phyloP scores from a whole-genome alignment of 1,140 invertebrate species.

The Ceratina calcarata region DNA sequence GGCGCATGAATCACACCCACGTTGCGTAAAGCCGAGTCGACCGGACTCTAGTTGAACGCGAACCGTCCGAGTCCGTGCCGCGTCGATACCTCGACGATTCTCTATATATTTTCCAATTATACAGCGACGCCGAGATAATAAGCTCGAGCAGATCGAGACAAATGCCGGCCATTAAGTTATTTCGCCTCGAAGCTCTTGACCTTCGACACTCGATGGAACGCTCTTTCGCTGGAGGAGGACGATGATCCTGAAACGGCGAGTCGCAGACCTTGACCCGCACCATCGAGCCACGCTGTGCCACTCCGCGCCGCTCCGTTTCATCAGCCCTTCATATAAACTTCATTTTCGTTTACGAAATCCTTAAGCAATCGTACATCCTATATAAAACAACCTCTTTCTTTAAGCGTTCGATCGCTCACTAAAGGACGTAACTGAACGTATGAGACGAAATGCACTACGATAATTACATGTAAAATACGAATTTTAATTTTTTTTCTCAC shows the following conservation, averaged over 20 bases:
- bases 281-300: neutral
- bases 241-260: constrained; percentile 47
- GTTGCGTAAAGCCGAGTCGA: constrained; percentile 7
- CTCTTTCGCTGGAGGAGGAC: constrained; percentile 39
- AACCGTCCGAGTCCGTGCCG: neutral
- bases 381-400: no score
- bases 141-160: constrained; percentile 44
- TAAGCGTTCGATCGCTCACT: no score
- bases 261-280: constrained; percentile 49
- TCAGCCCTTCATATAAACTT: constrained; percentile 36
- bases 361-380: no score
- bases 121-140: constrained; percentile 21
- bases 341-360: neutral
- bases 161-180: constrained; percentile 42
- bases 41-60: neutral
- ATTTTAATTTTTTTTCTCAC: neutral
- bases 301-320: constrained; percentile 27
- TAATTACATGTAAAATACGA: neutral
- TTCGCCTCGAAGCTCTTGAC: constrained; percentile 42
- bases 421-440: no score
- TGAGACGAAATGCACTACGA: neutral
- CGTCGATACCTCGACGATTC: constrained; percentile 16
- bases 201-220: constrained; percentile 60
- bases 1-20: constrained; percentile 41
- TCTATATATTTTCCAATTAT: constrained; percentile 28